Conservation (phyloP, 2,797 vertebrate genomes). For the Nannoperca obscura region DNA sequence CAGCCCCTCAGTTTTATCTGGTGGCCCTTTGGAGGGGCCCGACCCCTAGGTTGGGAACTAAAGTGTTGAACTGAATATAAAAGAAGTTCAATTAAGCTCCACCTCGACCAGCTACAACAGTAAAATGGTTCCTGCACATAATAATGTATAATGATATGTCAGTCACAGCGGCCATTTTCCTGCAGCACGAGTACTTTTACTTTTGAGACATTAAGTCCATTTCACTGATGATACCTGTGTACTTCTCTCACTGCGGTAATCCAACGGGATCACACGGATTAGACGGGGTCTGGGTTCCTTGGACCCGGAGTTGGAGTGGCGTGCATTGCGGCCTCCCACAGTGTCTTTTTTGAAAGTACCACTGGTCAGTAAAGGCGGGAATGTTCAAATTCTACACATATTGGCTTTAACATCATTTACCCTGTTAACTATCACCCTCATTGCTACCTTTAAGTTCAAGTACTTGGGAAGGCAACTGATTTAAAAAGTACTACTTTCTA, state of each 20-base stretch:
- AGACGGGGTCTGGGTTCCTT: neutral
- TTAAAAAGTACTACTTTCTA: constrained; percentile 16
- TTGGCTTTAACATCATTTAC: constrained; percentile 58
- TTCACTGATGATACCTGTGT: neutral
- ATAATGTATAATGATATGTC: neutral
- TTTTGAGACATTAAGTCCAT: neutral
- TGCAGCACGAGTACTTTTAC: neutral
- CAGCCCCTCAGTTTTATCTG: neutral
- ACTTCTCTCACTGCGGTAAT: neutral
- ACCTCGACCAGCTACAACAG: neutral
- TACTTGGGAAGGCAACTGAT: constrained; percentile 66
- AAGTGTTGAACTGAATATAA: neutral
- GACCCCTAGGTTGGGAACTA: neutral
- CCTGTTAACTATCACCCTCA: constrained; percentile 65
- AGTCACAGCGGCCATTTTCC: neutral
- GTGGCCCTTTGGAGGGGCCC: neutral
- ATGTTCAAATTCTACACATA: constrained; percentile 24
- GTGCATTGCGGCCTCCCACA: neutral
- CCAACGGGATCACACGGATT: neutral
- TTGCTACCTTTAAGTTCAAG: constrained; percentile 65
- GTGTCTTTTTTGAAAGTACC: constrained; percentile 4
- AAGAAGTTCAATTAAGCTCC: neutral
- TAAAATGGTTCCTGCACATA: neutral
- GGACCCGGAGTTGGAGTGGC: too few relatives aligned
- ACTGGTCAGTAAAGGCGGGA: neutral